These are phyloP conservation scores for Bos taurus DNA, from an alignment of 2,113 vertebrate genomes.

Conservation along the genomic window ARS-UCD2.0 NC_037342.1:4193501-4194000, in stretches of 20 bases:
- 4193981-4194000: background rate
- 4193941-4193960: background rate
- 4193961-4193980: background rate
- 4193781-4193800: background rate
- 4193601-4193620: background rate
- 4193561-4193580: background rate
- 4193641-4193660: background rate
- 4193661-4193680: background rate
- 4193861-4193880: background rate
- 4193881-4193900: background rate
- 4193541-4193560: background rate
- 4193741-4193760: background rate
- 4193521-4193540: background rate
- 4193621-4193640: background rate
- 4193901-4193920: background rate
- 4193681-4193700: background rate
- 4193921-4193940: background rate
- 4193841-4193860: background rate
- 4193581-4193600: background rate
- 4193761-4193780: background rate
- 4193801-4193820: background rate
- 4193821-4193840: background rate
- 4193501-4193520: background rate
- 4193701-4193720: background rate
- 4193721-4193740: background rate